Percentiles rank a stretch among this genome's conserved stretches.
Conservation (phyloP, 2,113 vertebrate genomes). For the Pheucticus melanocephalus region DNA sequence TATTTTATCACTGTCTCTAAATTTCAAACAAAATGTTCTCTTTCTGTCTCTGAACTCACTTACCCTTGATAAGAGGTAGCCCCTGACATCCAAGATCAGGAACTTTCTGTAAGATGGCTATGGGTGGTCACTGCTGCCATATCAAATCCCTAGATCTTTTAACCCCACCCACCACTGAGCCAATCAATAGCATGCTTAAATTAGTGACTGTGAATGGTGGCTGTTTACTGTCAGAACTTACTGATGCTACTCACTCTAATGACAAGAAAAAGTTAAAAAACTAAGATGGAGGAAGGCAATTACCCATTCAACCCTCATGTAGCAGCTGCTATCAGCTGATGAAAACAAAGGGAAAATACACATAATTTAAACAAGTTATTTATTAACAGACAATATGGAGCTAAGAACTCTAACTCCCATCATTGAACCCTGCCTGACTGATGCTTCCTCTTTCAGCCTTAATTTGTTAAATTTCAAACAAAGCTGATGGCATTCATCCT, state of each 20-base stretch:
- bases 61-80: not conserved
- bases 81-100: not conserved
- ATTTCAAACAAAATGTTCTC: not conserved
- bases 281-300: not conserved
- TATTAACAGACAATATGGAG: not conserved
- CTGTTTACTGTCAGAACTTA: not conserved
- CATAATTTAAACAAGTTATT: not conserved
- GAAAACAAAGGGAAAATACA: not conserved
- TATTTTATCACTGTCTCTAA: not conserved
- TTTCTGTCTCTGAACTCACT: not conserved
- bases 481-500: not conserved
- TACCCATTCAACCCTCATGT: not conserved
- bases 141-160: not conserved
- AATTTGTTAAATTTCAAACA: slow-evolving; percentile 24
- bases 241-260: not conserved
- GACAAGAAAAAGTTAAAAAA: not conserved
- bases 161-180: not conserved
- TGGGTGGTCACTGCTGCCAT: not conserved
- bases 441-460: not conserved
- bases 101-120: not conserved
- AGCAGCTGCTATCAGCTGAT: not conserved
- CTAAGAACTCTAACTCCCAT: not conserved
- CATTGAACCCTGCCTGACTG: not conserved
- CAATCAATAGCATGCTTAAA: not conserved
- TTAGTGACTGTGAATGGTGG: not conserved